phyloP scores from a whole-genome alignment of 2,888 invertebrate species.

The Lithophane ornitopus region DNA sequence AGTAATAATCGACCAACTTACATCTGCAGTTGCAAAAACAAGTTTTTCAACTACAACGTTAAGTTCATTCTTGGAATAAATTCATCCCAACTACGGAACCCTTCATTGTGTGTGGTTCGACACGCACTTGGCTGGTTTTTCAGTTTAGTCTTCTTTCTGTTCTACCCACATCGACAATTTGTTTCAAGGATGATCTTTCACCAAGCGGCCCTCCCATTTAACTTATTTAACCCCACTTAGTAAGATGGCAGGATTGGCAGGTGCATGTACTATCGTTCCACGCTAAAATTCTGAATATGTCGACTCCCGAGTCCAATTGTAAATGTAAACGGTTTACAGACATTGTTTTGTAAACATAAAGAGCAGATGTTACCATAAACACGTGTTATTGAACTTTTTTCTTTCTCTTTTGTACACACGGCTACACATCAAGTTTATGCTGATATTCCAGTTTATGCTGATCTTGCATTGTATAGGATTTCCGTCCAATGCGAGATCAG shows the following conservation, averaged over 20 bases:
- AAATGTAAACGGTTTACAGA: constrained; percentile 19
- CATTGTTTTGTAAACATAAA: constrained; percentile 46
- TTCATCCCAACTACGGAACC: too few relatives aligned
- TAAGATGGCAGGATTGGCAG: not conserved
- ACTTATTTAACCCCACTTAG: constrained; percentile 12
- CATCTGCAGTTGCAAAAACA: too few relatives aligned
- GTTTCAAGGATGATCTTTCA: not conserved
- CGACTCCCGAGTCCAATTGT: not conserved
- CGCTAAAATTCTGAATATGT: not conserved
- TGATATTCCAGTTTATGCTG: too few relatives aligned
- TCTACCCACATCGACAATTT: not conserved
- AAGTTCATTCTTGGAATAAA: too few relatives aligned
- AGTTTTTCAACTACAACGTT: too few relatives aligned
- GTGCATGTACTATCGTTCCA: constrained; percentile 11
- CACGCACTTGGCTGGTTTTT: not conserved
- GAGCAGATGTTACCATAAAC: constrained; percentile 32
- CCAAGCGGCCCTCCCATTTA: not conserved
- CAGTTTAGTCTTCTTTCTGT: not conserved
- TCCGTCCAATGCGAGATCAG: too few relatives aligned
- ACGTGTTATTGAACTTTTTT: constrained; percentile 33
- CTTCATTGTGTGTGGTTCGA: too few relatives aligned
- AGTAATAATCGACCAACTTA: too few relatives aligned
- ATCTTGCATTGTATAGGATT: too few relatives aligned
- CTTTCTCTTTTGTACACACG: not conserved
- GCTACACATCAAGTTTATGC: too few relatives aligned